phyloP scores from a whole-genome alignment of 2,113 vertebrate genomes.

The Siniperca knerii region DNA sequence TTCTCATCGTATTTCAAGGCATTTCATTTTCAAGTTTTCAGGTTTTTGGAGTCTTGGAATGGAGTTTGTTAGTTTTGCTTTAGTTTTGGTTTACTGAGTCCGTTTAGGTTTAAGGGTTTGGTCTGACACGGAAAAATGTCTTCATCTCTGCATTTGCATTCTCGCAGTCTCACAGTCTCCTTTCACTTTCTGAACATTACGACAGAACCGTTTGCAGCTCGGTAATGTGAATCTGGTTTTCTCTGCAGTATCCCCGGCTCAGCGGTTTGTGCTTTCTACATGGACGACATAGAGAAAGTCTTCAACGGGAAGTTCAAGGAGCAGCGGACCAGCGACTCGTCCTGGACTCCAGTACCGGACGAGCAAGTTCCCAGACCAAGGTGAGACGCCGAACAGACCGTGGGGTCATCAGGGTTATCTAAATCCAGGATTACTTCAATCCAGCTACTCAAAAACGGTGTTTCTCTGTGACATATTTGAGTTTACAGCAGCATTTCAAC shows the following conservation, averaged over 20 bases:
- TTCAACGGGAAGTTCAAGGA: constrained; percentile 93
- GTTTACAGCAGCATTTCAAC: neutral
- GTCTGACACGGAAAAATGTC: neutral
- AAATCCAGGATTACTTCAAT: neutral
- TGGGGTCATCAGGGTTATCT: neutral
- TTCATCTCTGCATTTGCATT: neutral
- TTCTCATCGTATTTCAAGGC: neutral
- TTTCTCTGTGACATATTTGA: neutral
- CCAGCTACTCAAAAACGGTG: neutral
- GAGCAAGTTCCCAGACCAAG: constrained; percentile 88
- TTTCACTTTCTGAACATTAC: no score
- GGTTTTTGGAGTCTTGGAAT: neutral
- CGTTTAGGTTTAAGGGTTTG: neutral
- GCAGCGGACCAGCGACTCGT: constrained; percentile 85
- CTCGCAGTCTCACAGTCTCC: neutral
- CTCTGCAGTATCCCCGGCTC: constrained; percentile 91
- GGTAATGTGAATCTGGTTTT: neutral
- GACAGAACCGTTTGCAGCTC: no score
- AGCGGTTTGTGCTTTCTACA: constrained; percentile 92
- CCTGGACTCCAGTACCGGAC: constrained; percentile 89
- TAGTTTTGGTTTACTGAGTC: neutral
- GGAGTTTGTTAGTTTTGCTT: neutral
- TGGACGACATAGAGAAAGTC: constrained; percentile 90
- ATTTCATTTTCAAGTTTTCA: neutral
- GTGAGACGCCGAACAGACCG: constrained; percentile 7